Conservation (phyloP, 1,140 invertebrate species). For the Caerostris extrusa region DNA sequence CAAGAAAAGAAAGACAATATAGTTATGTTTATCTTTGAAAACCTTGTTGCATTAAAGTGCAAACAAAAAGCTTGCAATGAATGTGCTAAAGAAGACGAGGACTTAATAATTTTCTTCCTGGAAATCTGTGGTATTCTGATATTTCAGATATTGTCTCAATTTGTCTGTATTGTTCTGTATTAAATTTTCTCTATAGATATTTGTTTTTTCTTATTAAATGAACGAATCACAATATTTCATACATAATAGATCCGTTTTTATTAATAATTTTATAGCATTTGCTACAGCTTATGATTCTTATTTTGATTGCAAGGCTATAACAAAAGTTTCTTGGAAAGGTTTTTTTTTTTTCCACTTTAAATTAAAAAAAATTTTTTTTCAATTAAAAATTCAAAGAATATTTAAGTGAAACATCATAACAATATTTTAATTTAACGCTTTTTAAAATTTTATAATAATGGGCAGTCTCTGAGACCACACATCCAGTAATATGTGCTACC, state of each 20-base stretch:
- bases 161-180: background rate
- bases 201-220: background rate
- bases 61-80: background rate
- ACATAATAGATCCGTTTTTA: background rate
- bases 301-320: too few relatives aligned
- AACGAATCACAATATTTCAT: background rate
- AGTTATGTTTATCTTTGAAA: background rate
- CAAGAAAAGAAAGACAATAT: slow-evolving; percentile 17
- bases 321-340: too few relatives aligned
- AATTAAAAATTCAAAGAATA: too few relatives aligned
- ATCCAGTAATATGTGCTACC: too few relatives aligned
- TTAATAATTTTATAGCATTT: too few relatives aligned
- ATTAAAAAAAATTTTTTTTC: too few relatives aligned
- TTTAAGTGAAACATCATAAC: too few relatives aligned
- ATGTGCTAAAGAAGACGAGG: slow-evolving; percentile 17
- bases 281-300: too few relatives aligned
- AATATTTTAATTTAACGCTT: too few relatives aligned
- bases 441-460: too few relatives aligned
- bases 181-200: background rate
- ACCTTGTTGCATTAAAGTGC: background rate
- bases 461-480: too few relatives aligned
- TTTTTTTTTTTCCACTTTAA: too few relatives aligned
- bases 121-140: background rate
- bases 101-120: background rate
- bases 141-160: background rate